Evolutionary conservation across 2,888 invertebrate genomes (phyloP).

Genomic region (Aelia acuminata): DNA sequence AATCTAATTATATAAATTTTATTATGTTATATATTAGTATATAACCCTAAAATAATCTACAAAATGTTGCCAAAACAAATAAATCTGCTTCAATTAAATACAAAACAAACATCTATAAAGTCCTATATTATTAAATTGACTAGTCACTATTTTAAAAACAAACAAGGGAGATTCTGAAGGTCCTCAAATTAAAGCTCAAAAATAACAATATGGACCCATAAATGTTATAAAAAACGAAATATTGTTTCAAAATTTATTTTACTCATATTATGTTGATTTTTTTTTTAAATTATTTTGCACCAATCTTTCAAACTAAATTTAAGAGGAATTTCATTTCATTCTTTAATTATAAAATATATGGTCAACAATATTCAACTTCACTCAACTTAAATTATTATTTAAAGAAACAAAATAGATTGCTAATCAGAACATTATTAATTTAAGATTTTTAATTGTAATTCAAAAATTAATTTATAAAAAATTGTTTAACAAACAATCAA

Average conservation of each 20-base stretch:
- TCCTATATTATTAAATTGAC: constrained; percentile 48
- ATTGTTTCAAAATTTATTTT: not conserved
- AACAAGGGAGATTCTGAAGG: not conserved
- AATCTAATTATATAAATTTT: constrained; percentile 32
- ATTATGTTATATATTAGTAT: constrained; percentile 45
- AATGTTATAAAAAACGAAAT: not conserved
- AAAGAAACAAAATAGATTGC: not conserved
- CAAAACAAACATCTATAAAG: constrained; percentile 28
- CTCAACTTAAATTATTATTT: not conserved
- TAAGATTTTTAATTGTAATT: too few species aligned
- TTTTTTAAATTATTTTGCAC: not conserved
- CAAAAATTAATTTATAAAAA: too few species aligned
- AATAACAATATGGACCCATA: not conserved
- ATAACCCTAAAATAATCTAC: constrained; percentile 42
- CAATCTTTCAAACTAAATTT: not conserved
- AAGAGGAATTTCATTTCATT: not conserved
- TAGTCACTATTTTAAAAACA: constrained; percentile 38
- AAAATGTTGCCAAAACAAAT: constrained; percentile 41
- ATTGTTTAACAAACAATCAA: too few species aligned
- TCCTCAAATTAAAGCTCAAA: not conserved
- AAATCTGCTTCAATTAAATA: constrained; percentile 25
- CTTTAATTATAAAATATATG: not conserved
- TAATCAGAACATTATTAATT: not conserved
- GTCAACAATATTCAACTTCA: too few species aligned
- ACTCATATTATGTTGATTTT: not conserved